Percentiles rank a stretch among this genome's conserved stretches.
Conservation (phyloP, 2,113 vertebrate species). For the Argyrosomus japonicus region DNA sequence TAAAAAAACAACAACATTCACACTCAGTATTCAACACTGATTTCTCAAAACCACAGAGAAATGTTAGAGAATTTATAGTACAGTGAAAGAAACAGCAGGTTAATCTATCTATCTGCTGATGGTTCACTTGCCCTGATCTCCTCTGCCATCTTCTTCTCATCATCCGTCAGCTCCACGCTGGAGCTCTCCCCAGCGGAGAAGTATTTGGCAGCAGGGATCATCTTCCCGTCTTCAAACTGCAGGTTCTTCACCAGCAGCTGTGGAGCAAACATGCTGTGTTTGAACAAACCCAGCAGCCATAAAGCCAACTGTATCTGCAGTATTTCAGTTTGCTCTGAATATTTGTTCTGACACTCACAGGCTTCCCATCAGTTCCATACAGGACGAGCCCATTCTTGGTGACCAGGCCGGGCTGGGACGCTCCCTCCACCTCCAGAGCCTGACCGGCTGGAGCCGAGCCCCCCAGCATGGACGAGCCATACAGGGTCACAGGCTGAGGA, state of each 20-base stretch:
- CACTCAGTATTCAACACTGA: neutral
- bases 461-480: constrained; percentile 87
- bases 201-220: constrained; percentile 88
- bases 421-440: constrained; percentile 87
- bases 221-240: constrained; percentile 90
- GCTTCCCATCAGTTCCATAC: constrained; percentile 90
- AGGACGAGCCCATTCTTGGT: constrained; percentile 90
- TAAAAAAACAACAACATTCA: neutral
- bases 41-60: neutral
- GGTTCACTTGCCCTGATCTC: constrained; percentile 81
- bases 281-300: neutral
- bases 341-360: constrained; percentile 79
- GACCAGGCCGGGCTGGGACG: constrained; percentile 86
- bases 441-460: constrained; percentile 84
- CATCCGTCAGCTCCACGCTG: constrained; percentile 85
- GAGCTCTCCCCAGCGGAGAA: constrained; percentile 82
- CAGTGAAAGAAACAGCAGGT: neutral
- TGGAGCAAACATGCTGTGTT: neutral
- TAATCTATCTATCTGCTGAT: no score
- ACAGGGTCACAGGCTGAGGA: constrained; percentile 88
- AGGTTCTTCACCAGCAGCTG: constrained; percentile 90
- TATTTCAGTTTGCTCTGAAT: neutral
- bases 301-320: neutral
- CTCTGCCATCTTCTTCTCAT: constrained; percentile 83
- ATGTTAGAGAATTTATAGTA: neutral